Percentiles rank a stretch among this genome's conserved stretches.
Conservation (phyloP, 1,140 invertebrate genomes). For the Bombus cullumanus region DNA sequence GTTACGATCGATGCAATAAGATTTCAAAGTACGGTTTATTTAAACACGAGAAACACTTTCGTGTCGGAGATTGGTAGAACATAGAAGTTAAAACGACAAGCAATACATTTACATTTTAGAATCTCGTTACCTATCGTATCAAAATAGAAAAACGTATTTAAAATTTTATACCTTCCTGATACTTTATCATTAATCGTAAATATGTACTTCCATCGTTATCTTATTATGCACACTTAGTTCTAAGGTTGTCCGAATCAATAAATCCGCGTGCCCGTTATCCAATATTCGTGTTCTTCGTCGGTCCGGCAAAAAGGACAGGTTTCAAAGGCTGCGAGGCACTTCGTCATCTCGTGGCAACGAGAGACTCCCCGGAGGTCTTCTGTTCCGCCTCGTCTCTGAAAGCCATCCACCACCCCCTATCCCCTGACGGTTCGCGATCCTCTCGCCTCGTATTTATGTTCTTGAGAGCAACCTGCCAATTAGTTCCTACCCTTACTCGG, state of each 20-base stretch:
- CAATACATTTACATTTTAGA: too few species aligned
- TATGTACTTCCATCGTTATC: not conserved
- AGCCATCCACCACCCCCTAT: not conserved
- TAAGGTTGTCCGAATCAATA: conserved; percentile 20
- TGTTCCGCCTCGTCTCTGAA: conserved; percentile 33
- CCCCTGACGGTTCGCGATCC: conserved; percentile 37
- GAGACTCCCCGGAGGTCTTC: conserved; percentile 33
- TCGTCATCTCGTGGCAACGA: conserved; percentile 37
- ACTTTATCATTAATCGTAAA: not conserved
- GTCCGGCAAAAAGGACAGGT: conserved; percentile 36
- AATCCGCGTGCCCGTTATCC: conserved; percentile 12
- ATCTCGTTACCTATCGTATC: too few species aligned
- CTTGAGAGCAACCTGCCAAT: conserved; percentile 68
- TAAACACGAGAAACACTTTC: too few species aligned
- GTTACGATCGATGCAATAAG: not conserved
- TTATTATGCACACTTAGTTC: too few species aligned
- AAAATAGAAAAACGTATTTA: too few species aligned
- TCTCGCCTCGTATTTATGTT: conserved; percentile 54
- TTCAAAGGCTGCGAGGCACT: conserved; percentile 37
- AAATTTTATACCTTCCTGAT: not conserved
- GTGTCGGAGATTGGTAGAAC: not conserved
- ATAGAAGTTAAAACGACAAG: too few species aligned
- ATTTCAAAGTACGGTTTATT: not conserved
- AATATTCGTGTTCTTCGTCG: conserved; percentile 26
- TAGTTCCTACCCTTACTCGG: conserved; percentile 61